Conservation (phyloP, 2,888 invertebrate species). For the Carabus problematicus region DNA sequence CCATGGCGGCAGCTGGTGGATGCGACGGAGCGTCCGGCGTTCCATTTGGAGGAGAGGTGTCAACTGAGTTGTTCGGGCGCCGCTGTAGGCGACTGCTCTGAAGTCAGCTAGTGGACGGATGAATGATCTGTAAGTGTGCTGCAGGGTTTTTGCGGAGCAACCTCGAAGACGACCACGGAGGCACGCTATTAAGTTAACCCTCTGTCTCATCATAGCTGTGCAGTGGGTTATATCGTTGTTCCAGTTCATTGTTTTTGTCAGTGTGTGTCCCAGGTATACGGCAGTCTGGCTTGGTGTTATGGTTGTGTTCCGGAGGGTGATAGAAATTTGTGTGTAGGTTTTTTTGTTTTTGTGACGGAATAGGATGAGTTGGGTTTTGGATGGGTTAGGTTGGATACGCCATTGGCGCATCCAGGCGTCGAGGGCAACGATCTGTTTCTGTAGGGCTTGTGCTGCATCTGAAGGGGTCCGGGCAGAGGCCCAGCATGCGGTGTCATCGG, state of each 20-base stretch:
- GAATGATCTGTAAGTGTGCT: too few species aligned
- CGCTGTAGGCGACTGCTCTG: background rate
- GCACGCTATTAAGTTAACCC: background rate
- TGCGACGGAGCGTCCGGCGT: background rate
- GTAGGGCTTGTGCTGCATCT: too few species aligned
- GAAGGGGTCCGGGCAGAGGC: background rate
- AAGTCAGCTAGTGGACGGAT: too few species aligned
- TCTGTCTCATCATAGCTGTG: too few species aligned
- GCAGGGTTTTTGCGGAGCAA: background rate
- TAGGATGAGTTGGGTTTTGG: constrained; percentile 4
- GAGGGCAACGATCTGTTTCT: background rate
- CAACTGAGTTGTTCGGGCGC: too few species aligned
- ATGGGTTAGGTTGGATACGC: background rate
- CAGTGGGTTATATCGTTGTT: background rate
- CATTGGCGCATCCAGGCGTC: constrained; percentile 10
- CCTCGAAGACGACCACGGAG: background rate
- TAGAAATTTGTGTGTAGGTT: background rate
- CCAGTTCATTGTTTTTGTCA: background rate
- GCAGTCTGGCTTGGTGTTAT: background rate
- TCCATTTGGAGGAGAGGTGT: too few species aligned
- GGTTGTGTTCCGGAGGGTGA: background rate
- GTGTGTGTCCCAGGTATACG: background rate
- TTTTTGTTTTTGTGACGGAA: background rate
- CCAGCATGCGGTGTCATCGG: constrained; percentile 16
- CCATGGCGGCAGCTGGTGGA: background rate